These are phyloP conservation scores for Rhynchopsitta pachyrhyncha DNA, from an alignment of 2,113 vertebrate genomes.

Conservation along the genomic window DNA sequence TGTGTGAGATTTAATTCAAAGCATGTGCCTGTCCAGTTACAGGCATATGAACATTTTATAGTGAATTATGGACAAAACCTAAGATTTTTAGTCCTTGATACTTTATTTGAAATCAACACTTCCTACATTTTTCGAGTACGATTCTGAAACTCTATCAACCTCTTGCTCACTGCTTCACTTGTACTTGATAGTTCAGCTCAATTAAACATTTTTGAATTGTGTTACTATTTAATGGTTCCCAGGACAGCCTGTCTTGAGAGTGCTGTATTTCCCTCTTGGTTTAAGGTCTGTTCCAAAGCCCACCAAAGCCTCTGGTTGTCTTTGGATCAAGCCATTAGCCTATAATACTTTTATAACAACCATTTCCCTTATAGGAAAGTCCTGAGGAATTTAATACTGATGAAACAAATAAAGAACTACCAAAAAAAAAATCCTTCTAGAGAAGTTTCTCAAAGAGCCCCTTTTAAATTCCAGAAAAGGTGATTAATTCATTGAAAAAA, in stretches of 20 bases:
- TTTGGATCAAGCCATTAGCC: neutral
- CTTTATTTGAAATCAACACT: conserved; percentile 1
- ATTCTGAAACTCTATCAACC: neutral
- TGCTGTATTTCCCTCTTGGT: neutral
- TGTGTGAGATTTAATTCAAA: neutral
- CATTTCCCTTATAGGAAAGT: conserved; percentile 19
- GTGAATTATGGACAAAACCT: neutral
- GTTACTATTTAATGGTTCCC: neutral
- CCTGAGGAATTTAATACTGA: conserved; percentile 3
- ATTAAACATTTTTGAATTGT: neutral
- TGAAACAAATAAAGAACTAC: neutral
- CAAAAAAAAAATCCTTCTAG: neutral
- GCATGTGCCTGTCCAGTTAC: neutral
- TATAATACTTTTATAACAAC: conserved; percentile 18
- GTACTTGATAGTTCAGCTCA: neutral
- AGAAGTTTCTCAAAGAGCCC: neutral
- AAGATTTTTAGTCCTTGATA: neutral
- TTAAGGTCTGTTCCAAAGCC: conserved; percentile 27
- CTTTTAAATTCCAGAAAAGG: neutral
- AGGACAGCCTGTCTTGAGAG: neutral
- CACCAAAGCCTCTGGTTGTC: conserved; percentile 22
- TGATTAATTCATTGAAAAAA: neutral
- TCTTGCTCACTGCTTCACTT: neutral
- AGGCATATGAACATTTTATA: neutral
- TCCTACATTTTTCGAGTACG: neutral